Conservation (phyloP, 1,140 invertebrate genomes). For the Diorhabda carinulata region DNA sequence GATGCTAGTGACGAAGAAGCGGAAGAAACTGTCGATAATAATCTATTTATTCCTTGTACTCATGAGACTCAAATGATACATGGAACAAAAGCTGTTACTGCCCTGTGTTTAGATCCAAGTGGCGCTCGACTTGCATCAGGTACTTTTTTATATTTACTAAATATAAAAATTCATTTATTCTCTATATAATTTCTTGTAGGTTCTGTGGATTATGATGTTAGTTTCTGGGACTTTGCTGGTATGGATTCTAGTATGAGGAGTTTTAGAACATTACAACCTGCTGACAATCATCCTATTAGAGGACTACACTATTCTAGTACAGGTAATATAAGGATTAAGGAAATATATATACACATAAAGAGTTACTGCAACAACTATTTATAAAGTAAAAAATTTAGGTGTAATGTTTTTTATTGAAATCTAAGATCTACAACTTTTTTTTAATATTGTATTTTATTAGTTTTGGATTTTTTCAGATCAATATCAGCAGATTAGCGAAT, state of each 20-base stretch:
- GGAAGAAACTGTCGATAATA: constrained; percentile 53
- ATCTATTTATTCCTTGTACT: constrained; percentile 65
- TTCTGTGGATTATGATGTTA: constrained; percentile 91
- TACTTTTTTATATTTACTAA: neutral
- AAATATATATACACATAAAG: too few relatives aligned
- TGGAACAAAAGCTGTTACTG: constrained; percentile 81
- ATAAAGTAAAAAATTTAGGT: too few relatives aligned
- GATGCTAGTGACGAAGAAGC: constrained; percentile 54
- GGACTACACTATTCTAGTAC: constrained; percentile 88
- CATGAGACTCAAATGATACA: constrained; percentile 82
- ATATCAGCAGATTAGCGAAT: too few relatives aligned
- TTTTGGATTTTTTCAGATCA: too few relatives aligned
- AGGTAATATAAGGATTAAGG: constrained; percentile 41
- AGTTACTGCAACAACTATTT: too few relatives aligned
- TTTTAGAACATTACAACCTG: constrained; percentile 89
- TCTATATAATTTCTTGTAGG: constrained; percentile 51
- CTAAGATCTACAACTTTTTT: too few relatives aligned
- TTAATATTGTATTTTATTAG: too few relatives aligned
- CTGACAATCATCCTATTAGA: constrained; percentile 93
- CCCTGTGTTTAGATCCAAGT: constrained; percentile 85
- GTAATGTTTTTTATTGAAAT: too few relatives aligned
- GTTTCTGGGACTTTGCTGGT: constrained; percentile 97
- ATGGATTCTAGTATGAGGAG: constrained; percentile 90
- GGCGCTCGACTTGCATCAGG: constrained; percentile 84
- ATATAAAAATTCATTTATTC: neutral